phyloP scores from a whole-genome alignment of 2,888 invertebrate genomes.

The Entomobrya multifasciata region DNA sequence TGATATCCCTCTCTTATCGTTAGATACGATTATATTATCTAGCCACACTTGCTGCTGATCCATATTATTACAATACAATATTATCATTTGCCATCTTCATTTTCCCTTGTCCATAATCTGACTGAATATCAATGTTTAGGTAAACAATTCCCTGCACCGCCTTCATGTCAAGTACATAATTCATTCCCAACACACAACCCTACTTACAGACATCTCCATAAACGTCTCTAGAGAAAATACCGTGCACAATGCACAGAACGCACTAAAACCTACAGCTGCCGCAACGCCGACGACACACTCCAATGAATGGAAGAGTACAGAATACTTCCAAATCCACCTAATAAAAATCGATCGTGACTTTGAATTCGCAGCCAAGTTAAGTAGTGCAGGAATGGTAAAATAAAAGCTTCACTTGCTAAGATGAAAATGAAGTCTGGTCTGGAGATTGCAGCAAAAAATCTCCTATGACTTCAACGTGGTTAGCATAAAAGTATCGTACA shows the following conservation, averaged over 20 bases:
- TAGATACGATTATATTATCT: background rate
- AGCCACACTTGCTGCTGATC: background rate
- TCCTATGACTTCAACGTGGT: too few relatives aligned
- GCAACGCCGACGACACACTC: background rate
- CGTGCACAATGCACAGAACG: background rate
- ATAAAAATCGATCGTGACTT: constrained; percentile 70
- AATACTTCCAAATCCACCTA: constrained; percentile 44
- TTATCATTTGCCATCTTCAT: constrained; percentile 11
- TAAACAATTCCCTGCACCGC: background rate
- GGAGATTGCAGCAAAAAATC: background rate
- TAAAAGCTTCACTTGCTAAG: too few relatives aligned
- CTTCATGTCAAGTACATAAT: background rate
- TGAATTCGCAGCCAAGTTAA: constrained; percentile 53
- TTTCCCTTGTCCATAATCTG: constrained; percentile 24
- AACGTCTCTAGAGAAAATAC: constrained; percentile 44
- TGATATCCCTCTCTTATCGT: background rate
- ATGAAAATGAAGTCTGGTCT: constrained; percentile 40
- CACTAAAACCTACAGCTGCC: constrained; percentile 16
- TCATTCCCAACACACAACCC: background rate
- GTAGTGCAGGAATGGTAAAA: constrained; percentile 24
- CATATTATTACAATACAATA: background rate
- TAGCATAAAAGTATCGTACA: too few relatives aligned
- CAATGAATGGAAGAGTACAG: background rate
- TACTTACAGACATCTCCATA: constrained; percentile 26
- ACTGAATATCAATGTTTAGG: constrained; percentile 11